Percentiles rank a stretch among this genome's conserved stretches.
Conservation (phyloP, 2,113 vertebrate species). For the Martes martes region DNA sequence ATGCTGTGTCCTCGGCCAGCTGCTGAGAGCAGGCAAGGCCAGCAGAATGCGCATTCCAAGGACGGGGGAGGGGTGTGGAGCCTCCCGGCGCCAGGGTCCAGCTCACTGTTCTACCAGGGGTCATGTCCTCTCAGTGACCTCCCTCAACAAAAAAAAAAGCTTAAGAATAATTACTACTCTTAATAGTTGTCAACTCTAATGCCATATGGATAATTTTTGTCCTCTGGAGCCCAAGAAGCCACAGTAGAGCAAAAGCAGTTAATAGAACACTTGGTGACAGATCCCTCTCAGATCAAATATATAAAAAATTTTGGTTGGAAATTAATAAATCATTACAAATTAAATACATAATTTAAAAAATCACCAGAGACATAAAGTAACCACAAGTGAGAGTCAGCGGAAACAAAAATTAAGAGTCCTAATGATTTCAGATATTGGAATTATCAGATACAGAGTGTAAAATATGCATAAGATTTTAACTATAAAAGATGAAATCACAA, state of each 20-base stretch:
- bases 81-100: background rate
- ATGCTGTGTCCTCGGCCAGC: background rate
- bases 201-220: background rate
- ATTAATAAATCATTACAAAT: background rate
- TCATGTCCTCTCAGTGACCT: background rate
- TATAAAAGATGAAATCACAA: background rate
- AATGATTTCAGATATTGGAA: background rate
- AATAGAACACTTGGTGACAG: background rate
- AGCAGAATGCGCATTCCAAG: background rate
- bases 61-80: background rate
- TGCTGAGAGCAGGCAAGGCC: background rate
- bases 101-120: background rate
- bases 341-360: background rate
- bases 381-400: background rate
- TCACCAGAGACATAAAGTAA: background rate
- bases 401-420: background rate
- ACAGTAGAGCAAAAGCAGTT: background rate
- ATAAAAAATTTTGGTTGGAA: background rate
- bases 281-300: background rate
- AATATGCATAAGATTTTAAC: background rate
- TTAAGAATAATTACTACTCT: background rate
- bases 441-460: background rate
- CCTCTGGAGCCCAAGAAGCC: background rate
- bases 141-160: background rate
- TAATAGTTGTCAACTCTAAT: background rate